Evolutionary conservation across 2,888 invertebrate species (phyloP), one percentile per base, ranked within the genome.

Genomic region (Rhagonycha lutea): DNA sequence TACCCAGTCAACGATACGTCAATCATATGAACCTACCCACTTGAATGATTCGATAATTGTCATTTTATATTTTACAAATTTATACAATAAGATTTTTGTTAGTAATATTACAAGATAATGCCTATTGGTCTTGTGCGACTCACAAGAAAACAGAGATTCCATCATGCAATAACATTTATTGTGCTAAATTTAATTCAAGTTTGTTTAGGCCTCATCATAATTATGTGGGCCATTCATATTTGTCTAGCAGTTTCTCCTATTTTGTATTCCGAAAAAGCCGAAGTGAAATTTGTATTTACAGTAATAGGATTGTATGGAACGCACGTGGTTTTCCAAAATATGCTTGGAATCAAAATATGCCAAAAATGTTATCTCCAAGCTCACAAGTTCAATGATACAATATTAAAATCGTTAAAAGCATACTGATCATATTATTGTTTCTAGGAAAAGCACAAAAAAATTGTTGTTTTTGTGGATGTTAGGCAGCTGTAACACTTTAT

Each of bases 361-460:
- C 79, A 83, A n/a, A 87, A 86, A 80, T 88, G 87, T 79, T 82
- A 86, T 69, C 80, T 80, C 23, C 84, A 86, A 80, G 84, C 87
- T 3, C 84, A 86, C 76, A 88, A 88, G 88, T 88, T 62, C 28
- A 68, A 73, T 28, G n/a, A n/a, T 14, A 3, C 8, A 70, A 12
- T 60, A n/a, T n/a, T n/a, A 29, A n/a, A 26, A 23, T 72, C 12
- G 11, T 12, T n/a, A 61, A 14, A 14, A 63, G 4, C 26, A 29
- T 14, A 28, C 14, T 3, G n/a, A 26, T 68, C 8, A 24, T n/a
- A n/a, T 47, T 47, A 2, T 18, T n/a, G 32, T 69, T 86, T 85
- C 72, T 75, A 88, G 88, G 79, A 86, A 87, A 81, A 88, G 88
- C 78, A 88, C 88, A 11, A 83, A 84, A 75, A 84, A 82, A 72